A percentile compares a stretch with the other conserved stretches of the same genome.
These are phyloP conservation scores for Drosophila mayri DNA, from an alignment of 1,140 invertebrate genomes.

Conservation along the genomic window DNA sequence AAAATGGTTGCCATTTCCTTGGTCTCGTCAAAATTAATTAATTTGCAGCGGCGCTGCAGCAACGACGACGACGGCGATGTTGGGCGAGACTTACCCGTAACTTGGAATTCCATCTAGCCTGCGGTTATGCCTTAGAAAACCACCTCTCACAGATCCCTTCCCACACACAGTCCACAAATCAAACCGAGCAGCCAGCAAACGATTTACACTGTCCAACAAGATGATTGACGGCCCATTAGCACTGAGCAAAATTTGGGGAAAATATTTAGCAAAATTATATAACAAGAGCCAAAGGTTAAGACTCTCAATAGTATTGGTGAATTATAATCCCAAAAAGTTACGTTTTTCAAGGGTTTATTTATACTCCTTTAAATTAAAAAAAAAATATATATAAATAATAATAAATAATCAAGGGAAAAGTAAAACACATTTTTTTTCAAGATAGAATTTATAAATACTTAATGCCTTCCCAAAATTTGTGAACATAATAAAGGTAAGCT, in stretches of 20 bases:
- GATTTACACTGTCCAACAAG: conserved; percentile 55
- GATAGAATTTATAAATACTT: no score
- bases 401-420: no score
- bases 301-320: no score
- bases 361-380: no score
- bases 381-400: no score
- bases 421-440: no score
- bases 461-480: no score
- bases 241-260: conserved; percentile 14
- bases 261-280: no score
- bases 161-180: conserved; percentile 54
- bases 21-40: conserved; percentile 81
- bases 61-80: conserved; percentile 50
- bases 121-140: conserved; percentile 50
- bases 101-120: conserved; percentile 53
- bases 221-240: conserved; percentile 25
- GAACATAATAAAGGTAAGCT: no score
- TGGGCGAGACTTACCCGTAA: conserved; percentile 16
- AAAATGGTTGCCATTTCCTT: conserved; percentile 79
- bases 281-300: no score
- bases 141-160: conserved; percentile 11
- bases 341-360: no score
- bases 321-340: no score
- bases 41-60: conserved; percentile 61
- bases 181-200: conserved; percentile 51